Conservation (phyloP, 2,797 vertebrate species). For the Percopsis omiscomaycus region DNA sequence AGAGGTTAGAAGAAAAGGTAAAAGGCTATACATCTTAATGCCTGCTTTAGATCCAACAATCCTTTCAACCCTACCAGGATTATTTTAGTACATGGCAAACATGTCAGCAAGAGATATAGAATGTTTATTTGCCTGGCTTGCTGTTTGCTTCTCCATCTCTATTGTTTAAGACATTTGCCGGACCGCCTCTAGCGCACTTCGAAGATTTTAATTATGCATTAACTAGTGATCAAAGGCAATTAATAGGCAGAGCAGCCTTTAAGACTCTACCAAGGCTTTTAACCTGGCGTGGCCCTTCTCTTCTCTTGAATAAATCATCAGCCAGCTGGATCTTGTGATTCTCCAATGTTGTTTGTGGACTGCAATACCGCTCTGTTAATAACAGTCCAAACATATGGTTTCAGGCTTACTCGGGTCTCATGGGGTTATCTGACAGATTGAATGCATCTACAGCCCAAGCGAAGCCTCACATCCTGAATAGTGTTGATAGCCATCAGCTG, state of each 20-base stretch:
- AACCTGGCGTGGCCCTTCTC: slow-evolving; percentile 57
- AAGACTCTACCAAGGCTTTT: slow-evolving; percentile 64
- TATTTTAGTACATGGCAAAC: slow-evolving; percentile 14
- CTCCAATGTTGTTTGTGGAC: slow-evolving; percentile 43
- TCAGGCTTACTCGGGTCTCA: slow-evolving; percentile 42
- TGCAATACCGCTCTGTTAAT: slow-evolving; percentile 31
- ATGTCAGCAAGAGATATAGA: slow-evolving; percentile 38
- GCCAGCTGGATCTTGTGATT: slow-evolving; percentile 45
- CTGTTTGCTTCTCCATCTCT: slow-evolving; percentile 34
- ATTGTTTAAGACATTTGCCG: slow-evolving; percentile 56
- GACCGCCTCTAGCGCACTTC: slow-evolving; percentile 42
- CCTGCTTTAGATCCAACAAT: neutral
- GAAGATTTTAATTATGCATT: slow-evolving; percentile 75
- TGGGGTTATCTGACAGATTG: slow-evolving; percentile 35
- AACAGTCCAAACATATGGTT: slow-evolving; percentile 26
- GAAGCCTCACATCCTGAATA: slow-evolving; percentile 17
- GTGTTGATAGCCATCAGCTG: slow-evolving; percentile 59
- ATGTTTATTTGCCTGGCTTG: slow-evolving; percentile 9
- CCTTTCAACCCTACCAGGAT: slow-evolving; percentile 1
- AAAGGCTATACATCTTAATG: slow-evolving; percentile 17
- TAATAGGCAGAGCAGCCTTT: slow-evolving; percentile 68
- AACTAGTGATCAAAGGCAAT: slow-evolving; percentile 72
- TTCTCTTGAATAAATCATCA: slow-evolving; percentile 74
- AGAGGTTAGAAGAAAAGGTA: slow-evolving; percentile 14
- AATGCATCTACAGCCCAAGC: slow-evolving; percentile 37